These are phyloP conservation scores for Ligdia adustata DNA, from an alignment of 2,888 invertebrate genomes.

Conservation along the genomic window DNA sequence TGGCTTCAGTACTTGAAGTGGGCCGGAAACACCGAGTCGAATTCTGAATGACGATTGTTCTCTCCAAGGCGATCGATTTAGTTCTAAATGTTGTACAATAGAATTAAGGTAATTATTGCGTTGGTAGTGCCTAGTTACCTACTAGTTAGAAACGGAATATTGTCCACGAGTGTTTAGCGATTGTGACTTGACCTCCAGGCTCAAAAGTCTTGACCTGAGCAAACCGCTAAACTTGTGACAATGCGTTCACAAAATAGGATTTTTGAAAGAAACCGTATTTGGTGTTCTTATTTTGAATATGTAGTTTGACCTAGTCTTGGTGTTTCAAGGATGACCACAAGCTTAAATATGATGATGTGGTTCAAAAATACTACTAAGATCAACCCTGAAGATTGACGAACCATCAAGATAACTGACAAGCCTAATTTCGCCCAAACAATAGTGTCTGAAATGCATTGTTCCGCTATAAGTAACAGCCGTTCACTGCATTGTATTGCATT, in stretches of 20 bases:
- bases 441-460: constrained; percentile 17
- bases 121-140: constrained; percentile 1
- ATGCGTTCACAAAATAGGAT: no score
- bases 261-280: background rate
- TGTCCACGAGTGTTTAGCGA: no score
- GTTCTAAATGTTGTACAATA: constrained; percentile 12
- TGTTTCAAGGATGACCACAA: no score
- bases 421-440: constrained; percentile 24
- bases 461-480: constrained; percentile 21
- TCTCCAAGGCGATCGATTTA: constrained; percentile 18
- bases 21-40: constrained; percentile 23
- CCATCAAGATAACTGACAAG: constrained; percentile 21
- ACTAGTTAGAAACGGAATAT: no score
- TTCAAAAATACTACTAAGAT: background rate
- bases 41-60: constrained; percentile 34
- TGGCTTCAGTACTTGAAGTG: constrained; percentile 9
- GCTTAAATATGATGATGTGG: no score
- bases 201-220: no score
- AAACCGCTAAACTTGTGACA: background rate
- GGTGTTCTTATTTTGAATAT: constrained; percentile 1
- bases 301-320: no score
- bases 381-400: constrained; percentile 13
- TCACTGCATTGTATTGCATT: constrained; percentile 25
- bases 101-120: constrained; percentile 16
- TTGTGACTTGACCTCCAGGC: no score